These are phyloP conservation scores for Siniperca scherzeri DNA, from an alignment of 2,797 vertebrate genomes.

Conservation along the genomic window DNA sequence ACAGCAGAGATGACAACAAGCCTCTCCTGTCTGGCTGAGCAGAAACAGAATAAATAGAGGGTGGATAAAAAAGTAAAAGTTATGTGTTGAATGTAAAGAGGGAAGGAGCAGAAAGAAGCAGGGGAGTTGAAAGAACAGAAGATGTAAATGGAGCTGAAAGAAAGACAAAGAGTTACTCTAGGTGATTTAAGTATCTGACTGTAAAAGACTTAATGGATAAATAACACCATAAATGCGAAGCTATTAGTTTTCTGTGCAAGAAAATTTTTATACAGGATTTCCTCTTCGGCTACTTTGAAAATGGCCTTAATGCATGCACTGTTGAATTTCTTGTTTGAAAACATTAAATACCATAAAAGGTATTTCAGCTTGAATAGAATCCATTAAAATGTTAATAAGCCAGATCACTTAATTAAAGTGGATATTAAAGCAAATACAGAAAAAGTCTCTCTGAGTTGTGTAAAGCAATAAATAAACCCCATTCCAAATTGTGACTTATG, in stretches of 20 bases:
- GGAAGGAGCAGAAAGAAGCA: neutral
- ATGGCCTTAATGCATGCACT: constrained; percentile 24
- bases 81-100: constrained; percentile 23
- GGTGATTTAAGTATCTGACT: neutral
- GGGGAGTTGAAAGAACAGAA: neutral
- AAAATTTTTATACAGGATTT: constrained; percentile 2
- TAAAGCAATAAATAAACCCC: neutral
- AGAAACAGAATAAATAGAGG: constrained; percentile 28
- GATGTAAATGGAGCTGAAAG: constrained; percentile 9
- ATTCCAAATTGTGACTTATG: neutral
- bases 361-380: constrained; percentile 1
- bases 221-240: constrained; percentile 23
- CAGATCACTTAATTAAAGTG: neutral
- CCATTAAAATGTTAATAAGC: constrained; percentile 26
- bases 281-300: constrained; percentile 8
- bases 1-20: constrained; percentile 32
- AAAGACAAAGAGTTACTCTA: neutral
- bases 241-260: neutral
- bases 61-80: neutral
- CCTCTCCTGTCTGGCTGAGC: constrained; percentile 17
- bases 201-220: constrained; percentile 13
- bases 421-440: constrained; percentile 1
- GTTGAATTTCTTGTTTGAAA: constrained; percentile 14
- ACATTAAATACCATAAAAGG: constrained; percentile 8
- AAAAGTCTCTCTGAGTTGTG: neutral